Evolutionary conservation across 2,888 invertebrate genomes (phyloP).

Genomic region (Eurytoma californica): DNA sequence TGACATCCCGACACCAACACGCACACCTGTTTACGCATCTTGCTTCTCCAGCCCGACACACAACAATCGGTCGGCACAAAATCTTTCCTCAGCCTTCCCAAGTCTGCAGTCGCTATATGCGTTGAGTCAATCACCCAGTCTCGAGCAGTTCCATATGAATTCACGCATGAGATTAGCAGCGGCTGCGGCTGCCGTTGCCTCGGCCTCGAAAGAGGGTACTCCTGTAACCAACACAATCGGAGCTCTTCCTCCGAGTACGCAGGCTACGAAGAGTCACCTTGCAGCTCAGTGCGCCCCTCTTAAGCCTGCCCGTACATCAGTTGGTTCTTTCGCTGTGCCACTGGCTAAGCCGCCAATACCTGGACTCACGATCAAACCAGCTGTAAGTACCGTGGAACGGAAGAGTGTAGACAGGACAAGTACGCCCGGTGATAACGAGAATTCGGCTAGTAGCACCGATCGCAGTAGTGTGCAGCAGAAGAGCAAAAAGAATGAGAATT

Average conservation of each 20-base stretch:
- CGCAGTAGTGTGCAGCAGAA: background rate
- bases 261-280: slow-evolving; percentile 66
- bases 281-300: slow-evolving; percentile 69
- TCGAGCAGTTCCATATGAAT: slow-evolving; percentile 66
- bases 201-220: slow-evolving; percentile 1
- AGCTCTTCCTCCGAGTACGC: slow-evolving; percentile 55
- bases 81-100: slow-evolving; percentile 64
- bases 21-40: slow-evolving; percentile 67
- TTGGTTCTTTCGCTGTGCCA: slow-evolving; percentile 66
- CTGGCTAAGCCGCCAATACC: slow-evolving; percentile 61
- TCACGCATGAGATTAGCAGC: slow-evolving; percentile 49
- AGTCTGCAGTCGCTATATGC: slow-evolving; percentile 65
- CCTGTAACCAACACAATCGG: slow-evolving; percentile 59
- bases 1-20: slow-evolving; percentile 61
- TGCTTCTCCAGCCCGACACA: slow-evolving; percentile 58
- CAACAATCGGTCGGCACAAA: slow-evolving; percentile 46
- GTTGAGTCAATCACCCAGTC: slow-evolving; percentile 61
- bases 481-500: slow-evolving; percentile 23
- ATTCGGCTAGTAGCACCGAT: slow-evolving; percentile 20
- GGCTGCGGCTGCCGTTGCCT: slow-evolving; percentile 32
- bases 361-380: slow-evolving; percentile 11
- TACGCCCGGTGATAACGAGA: slow-evolving; percentile 8
- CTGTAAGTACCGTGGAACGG: background rate
- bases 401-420: background rate
- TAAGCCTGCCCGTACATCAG: slow-evolving; percentile 66